Base-by-base conservation (phyloP, 2,888 invertebrate species). In the Smittia aterrima region DNA sequence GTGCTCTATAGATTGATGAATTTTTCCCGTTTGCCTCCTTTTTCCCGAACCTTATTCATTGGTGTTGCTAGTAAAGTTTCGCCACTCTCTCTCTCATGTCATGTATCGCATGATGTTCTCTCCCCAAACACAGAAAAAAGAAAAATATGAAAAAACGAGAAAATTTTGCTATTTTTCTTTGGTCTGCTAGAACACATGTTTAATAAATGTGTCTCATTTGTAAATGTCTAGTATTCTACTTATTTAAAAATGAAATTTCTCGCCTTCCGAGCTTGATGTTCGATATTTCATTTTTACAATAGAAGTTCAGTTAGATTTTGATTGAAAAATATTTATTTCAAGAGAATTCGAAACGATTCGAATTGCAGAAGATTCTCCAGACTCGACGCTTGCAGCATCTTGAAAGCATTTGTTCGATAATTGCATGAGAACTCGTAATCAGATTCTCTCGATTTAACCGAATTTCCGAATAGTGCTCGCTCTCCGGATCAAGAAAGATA, bases 171-270 rank as follows among this genome's bases (percentile, higher is more conserved):
- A 47, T 47, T 47, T 47, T 47, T 47, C 18, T 40, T n/a, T 41
- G 67, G 41, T 47, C 41, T 7, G 25, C 47, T 20, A 20, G n/a
- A 70, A 54, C 70, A 70, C 53, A 54, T 70, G 70, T 70, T 70
- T 54, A 16, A 9, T 24, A 53, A 70, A 70, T 70, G 70, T 54
- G 70, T 20, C 70, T 70, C 70, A 70, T 70, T 70, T 70, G 70
- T 70, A 70, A 70, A 54, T 70, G 70, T 70, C 70, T 70, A 70
- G 70, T 70, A 53, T 41, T 20, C 53, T n/a, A n/a, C n/a, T 70
- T 70, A 70, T 70, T 70, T 70, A 70, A 70, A 70, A 70, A 70
- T 70, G 53, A 70, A 70, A 70, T 70, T 53, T 70, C 53, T 54
- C 27, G 70, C 70, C 70, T 70, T 22, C 27, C 11, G 54, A 27